Conservation (phyloP, 2,888 invertebrate species). For the Andrena trimmerana region DNA sequence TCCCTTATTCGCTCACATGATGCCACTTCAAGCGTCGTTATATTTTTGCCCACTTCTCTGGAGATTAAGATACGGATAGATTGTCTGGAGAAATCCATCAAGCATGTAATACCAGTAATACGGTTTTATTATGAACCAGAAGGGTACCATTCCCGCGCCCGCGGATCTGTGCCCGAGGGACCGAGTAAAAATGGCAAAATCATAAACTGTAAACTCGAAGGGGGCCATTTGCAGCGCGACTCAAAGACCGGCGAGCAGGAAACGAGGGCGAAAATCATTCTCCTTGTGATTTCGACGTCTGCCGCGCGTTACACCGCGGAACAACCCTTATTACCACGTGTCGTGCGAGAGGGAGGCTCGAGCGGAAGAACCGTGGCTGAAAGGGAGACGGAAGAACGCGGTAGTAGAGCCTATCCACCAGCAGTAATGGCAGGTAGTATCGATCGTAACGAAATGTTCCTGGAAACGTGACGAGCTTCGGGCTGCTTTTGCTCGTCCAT, state of each 20-base stretch:
- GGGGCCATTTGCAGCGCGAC: slow-evolving; percentile 17
- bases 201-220: slow-evolving; percentile 18
- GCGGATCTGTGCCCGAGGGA: not conserved
- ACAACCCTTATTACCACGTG: slow-evolving; percentile 72
- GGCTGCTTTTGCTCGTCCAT: slow-evolving; percentile 72
- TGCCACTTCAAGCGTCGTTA: too few species aligned
- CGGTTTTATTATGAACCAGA: not conserved
- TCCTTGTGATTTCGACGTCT: slow-evolving; percentile 69
- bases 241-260: slow-evolving; percentile 23
- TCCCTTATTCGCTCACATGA: too few species aligned
- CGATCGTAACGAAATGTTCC: slow-evolving; percentile 79
- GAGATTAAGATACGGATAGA: too few species aligned
- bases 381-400: slow-evolving; percentile 47
- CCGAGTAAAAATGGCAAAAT: slow-evolving; percentile 34
- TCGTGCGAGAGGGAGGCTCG: slow-evolving; percentile 34
- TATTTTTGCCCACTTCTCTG: too few species aligned
- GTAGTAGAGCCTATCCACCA: slow-evolving; percentile 67
- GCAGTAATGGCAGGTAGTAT: slow-evolving; percentile 76
- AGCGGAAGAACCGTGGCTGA: slow-evolving; percentile 28
- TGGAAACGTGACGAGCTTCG: slow-evolving; percentile 75
- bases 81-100: too few species aligned
- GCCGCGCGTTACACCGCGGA: slow-evolving; percentile 69
- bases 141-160: not conserved
- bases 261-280: slow-evolving; percentile 59
- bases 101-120: not conserved